Percentiles rank a stretch among this genome's conserved stretches.
Evolutionary conservation across 2,113 vertebrate species (phyloP).

Genomic region (Oxyruncus cristatus): DNA sequence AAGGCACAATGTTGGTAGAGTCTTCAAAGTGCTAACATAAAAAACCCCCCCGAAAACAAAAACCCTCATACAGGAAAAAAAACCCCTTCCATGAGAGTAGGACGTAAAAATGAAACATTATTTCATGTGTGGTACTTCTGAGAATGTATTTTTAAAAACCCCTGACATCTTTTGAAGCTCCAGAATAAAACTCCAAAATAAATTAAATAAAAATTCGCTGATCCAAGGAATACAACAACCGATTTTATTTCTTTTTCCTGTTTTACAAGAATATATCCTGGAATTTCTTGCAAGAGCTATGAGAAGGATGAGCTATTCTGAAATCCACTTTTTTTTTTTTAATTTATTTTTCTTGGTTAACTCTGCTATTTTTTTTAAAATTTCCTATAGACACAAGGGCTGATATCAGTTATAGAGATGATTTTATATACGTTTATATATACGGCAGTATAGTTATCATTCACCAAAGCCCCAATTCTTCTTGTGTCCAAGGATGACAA

Average conservation of each 20-base stretch:
- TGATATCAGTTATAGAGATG: neutral
- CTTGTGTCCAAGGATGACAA: neutral
- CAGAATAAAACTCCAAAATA: neutral
- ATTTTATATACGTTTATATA: neutral
- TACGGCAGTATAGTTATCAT: neutral
- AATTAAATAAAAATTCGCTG: neutral
- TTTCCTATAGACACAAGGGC: neutral
- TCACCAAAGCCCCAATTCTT: neutral
- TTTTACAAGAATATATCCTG: neutral
- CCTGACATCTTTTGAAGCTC: neutral
- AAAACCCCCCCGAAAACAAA: neutral
- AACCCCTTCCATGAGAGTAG: neutral
- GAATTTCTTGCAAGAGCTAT: neutral
- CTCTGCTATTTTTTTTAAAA: neutral
- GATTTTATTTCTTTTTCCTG: neutral
- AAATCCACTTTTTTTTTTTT: neutral
- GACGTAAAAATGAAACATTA: neutral
- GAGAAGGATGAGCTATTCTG: neutral
- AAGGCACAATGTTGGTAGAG: neutral
- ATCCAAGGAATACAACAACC: neutral
- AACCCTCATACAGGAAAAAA: neutral
- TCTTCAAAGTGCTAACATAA: neutral
- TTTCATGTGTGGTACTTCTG: neutral
- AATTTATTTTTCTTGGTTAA: neutral
- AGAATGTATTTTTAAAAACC: neutral